Evolutionary conservation across 2,888 invertebrate genomes (phyloP), one percentile per base, ranked within the genome.

Genomic region (Aelia acuminata): DNA sequence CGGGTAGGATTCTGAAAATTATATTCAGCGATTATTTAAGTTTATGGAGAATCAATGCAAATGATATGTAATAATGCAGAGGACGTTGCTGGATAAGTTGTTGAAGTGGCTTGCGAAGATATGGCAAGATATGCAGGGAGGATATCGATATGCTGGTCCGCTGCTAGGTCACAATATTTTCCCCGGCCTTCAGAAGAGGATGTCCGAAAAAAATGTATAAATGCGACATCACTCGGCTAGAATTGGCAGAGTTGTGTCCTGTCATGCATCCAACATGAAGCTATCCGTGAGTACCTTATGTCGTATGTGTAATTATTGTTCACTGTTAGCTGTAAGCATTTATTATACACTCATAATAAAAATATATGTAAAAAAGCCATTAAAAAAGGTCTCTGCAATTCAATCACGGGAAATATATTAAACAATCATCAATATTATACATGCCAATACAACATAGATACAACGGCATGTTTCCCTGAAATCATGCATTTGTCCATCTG

Each of bases 141-240:
- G 31, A 70, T 35, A 35, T 26, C 5, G 31, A 35, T 31, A 35
- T 70, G 18, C 3, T 8, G 3, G 35, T 70, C 35, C 22, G 1
- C 5, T 5, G 31, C 63, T 70, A 70, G 63, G 63, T 70, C 63
- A 35, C 8, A 35, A 35, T 70, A 35, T 70, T 70, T 63, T 70
- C 20, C 18, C 15, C 35, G 63, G 15, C 63, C 63, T 70, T 70
- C 63, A 18, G 7, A 31, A 26, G 63, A 70, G 63, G 63, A 70
- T 70, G 20, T 70, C 63, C 63, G 31, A 70, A 70, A 35, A 31
- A 70, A 70, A 57, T 57, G 63, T 70, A 70, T 70, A 70, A 70
- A 70, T 35, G 63, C 31, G 57, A 57, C 57, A 35, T 31, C 20
- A 70, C 18, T 35, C 18, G 18, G 18, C 15, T 5, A 18, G 13